Base-by-base conservation (phyloP, 2,797 vertebrate genomes). In the Eurystomus glaucurus region DNA sequence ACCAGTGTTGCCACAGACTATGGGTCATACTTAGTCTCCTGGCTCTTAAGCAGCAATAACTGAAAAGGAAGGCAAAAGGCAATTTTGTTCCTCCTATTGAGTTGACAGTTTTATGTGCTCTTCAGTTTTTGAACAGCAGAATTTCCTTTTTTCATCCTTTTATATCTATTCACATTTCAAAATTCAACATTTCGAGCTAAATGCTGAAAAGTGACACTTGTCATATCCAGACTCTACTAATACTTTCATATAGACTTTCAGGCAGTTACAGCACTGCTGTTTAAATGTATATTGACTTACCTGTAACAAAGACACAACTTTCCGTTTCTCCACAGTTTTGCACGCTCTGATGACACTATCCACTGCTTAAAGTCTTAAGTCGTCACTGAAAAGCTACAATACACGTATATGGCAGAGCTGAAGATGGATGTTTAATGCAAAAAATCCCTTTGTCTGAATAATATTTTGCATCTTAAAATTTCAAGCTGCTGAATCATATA, bases 171-270 rank as follows among this genome's bases (percentile, higher is more conserved):
- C 91, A 87, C 74, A 69, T 57, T 51, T 71, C 54, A 91, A 19
- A 46, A 96, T 90, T 55, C 54, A 91, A 18, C 48, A 96, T 90
- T 55, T 78, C 90, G 82, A 93, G 45, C 51, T 94, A 55, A 41
- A 11, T 64, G 26, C 62, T 96, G 92, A 96, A 96, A 96, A 96
- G 92, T 60, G 35, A 92, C 75, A 83, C 71, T 91, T 96, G 41
- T 95, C 52, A 14, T 52, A 93, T 29, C 29, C 35, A 95, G 72
- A 26, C 23, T 79, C 17, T 23, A 93, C 72, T 31, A 71, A 84
- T 64, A 93, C 52, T 52, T 92, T 74, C 48, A 58, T 90, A 64
- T 72, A 84, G 82, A 96, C 94, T 50, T 16, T 15, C 62, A 90
- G 50, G 55, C 45, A 74, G 90, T 90, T 79, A 74, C 25, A 84